Conservation (phyloP, 2,797 vertebrate genomes). For the Dendrocincla tyrannina region DNA sequence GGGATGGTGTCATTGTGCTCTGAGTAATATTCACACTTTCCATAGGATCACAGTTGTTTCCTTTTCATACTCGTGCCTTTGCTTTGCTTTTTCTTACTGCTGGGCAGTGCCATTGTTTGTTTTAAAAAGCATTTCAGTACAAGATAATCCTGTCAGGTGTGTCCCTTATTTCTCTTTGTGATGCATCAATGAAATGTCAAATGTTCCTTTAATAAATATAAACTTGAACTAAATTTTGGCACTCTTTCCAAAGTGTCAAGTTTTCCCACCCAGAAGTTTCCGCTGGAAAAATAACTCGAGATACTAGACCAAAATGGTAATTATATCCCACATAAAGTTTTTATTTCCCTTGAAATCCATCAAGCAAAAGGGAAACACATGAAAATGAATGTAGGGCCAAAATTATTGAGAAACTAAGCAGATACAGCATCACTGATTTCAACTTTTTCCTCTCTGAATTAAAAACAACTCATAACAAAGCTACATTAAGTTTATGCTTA, state of each 20-base stretch:
- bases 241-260: not conserved
- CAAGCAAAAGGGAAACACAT: not conserved
- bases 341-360: not conserved
- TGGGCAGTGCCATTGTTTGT: not conserved
- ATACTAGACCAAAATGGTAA: not conserved
- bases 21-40: not conserved
- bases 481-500: not conserved
- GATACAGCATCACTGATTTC: not conserved
- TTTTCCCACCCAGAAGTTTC: conserved; percentile 46
- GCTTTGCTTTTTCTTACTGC: not conserved
- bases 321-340: not conserved
- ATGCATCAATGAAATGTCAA: conserved; percentile 16
- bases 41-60: not conserved
- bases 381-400: not conserved
- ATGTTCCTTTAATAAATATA: conserved; percentile 24
- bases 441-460: not conserved
- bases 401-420: not conserved
- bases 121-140: conserved; percentile 15
- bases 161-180: conserved; percentile 7
- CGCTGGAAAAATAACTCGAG: not conserved
- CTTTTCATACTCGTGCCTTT: not conserved
- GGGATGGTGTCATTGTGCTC: not conserved
- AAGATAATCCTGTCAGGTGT: conserved; percentile 28
- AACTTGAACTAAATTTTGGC: conserved; percentile 25
- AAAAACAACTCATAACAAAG: not conserved